Evolutionary conservation across 2,113 vertebrate species (phyloP).

Genomic region (Bungarus multicinctus): DNA sequence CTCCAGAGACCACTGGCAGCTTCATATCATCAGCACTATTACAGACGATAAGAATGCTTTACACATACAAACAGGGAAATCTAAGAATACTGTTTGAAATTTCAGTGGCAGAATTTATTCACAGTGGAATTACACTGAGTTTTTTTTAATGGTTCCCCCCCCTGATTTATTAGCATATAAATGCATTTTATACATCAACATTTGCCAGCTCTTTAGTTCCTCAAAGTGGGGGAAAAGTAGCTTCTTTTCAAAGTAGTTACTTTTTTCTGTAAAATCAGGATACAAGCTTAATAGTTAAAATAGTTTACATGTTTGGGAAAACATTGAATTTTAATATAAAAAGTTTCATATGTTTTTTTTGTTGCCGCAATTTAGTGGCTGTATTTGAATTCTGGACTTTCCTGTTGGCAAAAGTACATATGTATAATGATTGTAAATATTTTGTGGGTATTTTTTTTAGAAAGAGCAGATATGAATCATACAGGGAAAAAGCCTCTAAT

Average conservation of each 20-base stretch:
- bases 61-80: constrained; percentile 63
- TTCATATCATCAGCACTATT: background rate
- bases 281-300: constrained; percentile 35
- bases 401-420: constrained; percentile 17
- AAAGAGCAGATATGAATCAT: constrained; percentile 28
- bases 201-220: constrained; percentile 68
- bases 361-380: constrained; percentile 43
- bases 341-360: constrained; percentile 39
- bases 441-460: background rate
- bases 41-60: constrained; percentile 36
- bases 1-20: background rate
- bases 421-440: constrained; percentile 37
- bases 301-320: constrained; percentile 50
- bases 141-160: constrained; percentile 37
- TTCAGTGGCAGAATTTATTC: constrained; percentile 67
- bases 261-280: constrained; percentile 58
- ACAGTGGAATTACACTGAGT: constrained; percentile 70
- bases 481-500: constrained; percentile 29
- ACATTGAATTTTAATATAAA: constrained; percentile 58
- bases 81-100: constrained; percentile 64
- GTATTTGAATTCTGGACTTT: constrained; percentile 48
- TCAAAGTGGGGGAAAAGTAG: constrained; percentile 19
- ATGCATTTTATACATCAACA: constrained; percentile 53
- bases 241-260: constrained; percentile 55
- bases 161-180: constrained; percentile 65